phyloP scores from a whole-genome alignment of 35 echinoderm and acorn worm species.

The Lytechinus variegatus region DNA sequence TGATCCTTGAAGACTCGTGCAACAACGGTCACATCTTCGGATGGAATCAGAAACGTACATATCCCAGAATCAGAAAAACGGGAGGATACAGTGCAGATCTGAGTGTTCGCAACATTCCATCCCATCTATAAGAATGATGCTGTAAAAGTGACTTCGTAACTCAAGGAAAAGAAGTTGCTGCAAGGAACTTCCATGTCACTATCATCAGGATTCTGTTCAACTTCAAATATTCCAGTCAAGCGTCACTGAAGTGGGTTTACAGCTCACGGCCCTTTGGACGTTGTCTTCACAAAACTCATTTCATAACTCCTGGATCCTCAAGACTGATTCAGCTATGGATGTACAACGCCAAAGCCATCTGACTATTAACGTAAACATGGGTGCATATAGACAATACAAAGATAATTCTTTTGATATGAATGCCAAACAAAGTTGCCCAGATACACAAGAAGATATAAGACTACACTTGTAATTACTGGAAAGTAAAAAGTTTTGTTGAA shows the following conservation, averaged over 20 bases:
- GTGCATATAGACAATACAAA: background rate
- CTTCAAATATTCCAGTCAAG: background rate
- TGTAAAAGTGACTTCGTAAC: background rate
- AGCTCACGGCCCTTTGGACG: background rate
- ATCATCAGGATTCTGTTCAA: background rate
- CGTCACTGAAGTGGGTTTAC: background rate
- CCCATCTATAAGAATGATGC: background rate
- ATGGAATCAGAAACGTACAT: background rate
- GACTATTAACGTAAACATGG: background rate
- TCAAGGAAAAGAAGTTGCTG: background rate
- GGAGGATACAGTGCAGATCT: background rate
- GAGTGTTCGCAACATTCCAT: background rate
- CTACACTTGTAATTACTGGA: too few relatives aligned
- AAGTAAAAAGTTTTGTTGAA: too few relatives aligned
- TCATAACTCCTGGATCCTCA: background rate
- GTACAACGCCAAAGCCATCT: background rate
- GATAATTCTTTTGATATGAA: background rate
- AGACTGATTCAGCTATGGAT: background rate
- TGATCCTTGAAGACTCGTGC: background rate
- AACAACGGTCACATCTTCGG: background rate
- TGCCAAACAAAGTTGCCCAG: background rate
- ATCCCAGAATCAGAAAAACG: background rate
- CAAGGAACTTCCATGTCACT: background rate
- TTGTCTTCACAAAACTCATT: background rate
- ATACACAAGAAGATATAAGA: background rate